Evolutionary conservation across 1,140 invertebrate genomes (phyloP).

Genomic region (Lutraria rhynchaena): DNA sequence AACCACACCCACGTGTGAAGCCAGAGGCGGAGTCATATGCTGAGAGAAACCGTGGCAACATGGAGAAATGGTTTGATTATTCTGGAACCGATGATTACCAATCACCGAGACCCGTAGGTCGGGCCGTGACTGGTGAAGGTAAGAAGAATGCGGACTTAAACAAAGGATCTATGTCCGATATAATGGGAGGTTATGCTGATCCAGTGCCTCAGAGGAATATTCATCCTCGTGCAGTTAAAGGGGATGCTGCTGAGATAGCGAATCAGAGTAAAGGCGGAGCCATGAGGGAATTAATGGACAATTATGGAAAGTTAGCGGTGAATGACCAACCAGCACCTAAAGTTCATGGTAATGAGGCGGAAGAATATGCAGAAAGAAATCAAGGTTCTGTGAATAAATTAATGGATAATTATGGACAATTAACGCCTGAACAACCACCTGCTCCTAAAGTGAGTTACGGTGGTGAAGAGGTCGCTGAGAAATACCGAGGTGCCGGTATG

Average conservation of each 20-base stretch:
- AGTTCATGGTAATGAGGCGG: constrained; percentile 74
- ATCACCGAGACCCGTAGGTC: constrained; percentile 67
- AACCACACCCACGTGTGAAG: constrained; percentile 70
- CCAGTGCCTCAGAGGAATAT: constrained; percentile 63
- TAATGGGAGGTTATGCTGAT: constrained; percentile 75
- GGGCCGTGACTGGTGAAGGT: constrained; percentile 66
- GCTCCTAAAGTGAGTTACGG: constrained; percentile 72
- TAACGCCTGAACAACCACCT: constrained; percentile 64
- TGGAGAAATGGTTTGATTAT: constrained; percentile 76
- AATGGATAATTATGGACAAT: constrained; percentile 74
- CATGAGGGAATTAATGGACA: constrained; percentile 77
- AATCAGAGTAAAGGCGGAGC: constrained; percentile 72
- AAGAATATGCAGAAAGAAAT: constrained; percentile 76
- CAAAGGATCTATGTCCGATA: constrained; percentile 75
- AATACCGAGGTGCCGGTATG: constrained; percentile 75
- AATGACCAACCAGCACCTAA: constrained; percentile 63
- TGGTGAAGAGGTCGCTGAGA: constrained; percentile 76
- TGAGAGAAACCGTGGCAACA: constrained; percentile 69
- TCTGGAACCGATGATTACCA: constrained; percentile 66
- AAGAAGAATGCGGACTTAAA: constrained; percentile 67
- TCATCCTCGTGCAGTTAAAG: constrained; percentile 71
- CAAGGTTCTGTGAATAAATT: constrained; percentile 74
- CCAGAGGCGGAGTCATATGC: constrained; percentile 71
- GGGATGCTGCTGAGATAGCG: constrained; percentile 71
- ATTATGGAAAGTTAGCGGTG: constrained; percentile 74